Base-by-base conservation (phyloP, 2,797 vertebrate genomes). In the Setipinna tenuifilis region DNA sequence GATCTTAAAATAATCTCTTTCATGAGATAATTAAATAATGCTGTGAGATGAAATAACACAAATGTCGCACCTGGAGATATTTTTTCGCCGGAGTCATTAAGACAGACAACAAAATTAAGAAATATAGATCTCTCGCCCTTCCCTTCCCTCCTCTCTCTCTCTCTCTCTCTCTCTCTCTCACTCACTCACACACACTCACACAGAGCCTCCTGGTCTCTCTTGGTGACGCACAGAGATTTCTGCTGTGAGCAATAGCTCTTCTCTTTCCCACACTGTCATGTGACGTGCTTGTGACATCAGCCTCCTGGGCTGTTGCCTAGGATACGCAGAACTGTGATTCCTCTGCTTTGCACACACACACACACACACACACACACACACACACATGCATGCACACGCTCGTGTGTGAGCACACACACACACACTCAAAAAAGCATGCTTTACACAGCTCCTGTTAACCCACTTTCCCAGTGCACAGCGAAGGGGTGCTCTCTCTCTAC, bases 291-390 rank as follows among this genome's bases (percentile, higher is more conserved):
- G 87, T 86, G 87, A 86, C 85, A 86, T 86, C 85, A 88, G 61
- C 83, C 85, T 88, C 87, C 82, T 84, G 83, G 83, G 71, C 82
- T 88, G 87, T 88, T 88, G 87, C 87, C 87, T 83, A 86, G 87
- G 87, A 86, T 88, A 88, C 87, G 71, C 85, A 85, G 82, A 28
- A 82, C 85, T 85, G 85, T 85, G 85, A 86, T 86, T 86, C 82
- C 87, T 81, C 85, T 86, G 61, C 83, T 85, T 83, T 62, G 82
- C 48, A 35, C 50, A 25, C 80, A 82, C 78, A 81, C 84, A 31
- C 65, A 68, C 59, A 82, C 58, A 82, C 81, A 71, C 80, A 71
- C 21, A 82, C 84, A 81, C n/a, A 28, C 61, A 50, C 59, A 62
- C 41, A 23, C 21, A 23, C 83, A 10, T 59, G 19, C 14, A 17